Base-by-base conservation (phyloP, 64 coral and sea anemone genomes). In the Porites lutea region DNA sequence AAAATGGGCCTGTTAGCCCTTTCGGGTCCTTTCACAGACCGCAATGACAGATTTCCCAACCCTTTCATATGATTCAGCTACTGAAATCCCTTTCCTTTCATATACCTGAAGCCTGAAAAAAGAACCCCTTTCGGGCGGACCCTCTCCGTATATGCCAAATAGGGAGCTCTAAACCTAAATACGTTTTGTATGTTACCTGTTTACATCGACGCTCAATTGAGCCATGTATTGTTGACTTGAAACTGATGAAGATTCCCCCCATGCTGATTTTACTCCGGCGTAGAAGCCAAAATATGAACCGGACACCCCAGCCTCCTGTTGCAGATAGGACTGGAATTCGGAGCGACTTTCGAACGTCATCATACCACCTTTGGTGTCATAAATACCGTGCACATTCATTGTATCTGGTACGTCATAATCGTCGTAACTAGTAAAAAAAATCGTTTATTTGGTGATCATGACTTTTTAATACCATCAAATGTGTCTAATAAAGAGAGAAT, bases 231-330 rank as follows among this genome's bases (percentile, higher is more conserved):
- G 48, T 14, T 90, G 88, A 19, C 61, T 65, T 13, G 22, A 65
- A 43, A 8, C 3, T 2, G 64, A 21, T 48, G 60, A 13, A 18
- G 90, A 92, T 3, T 71, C 54, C 8, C 80, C 90, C 79, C 79
- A 92, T 2, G 49, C 90, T 2, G 3, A 0, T 45, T 66, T 82
- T 4, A 79, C 88, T 0, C 88, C 88, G 0, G 59, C 88, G 20
- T 90, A 90, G 80, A 92, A 92, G 14, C 90, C 90, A 75, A 92
- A 92, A 45, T 74, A 57, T 19, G 90, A 92, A 3, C 90, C 90
- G 4, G 90, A 83, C 6, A 92, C 78, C 4, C 90, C 90, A 13
- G 90, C 79, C 67, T 92, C 66, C 46, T 65, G 45, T 22, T 92
- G 69, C 20, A 86, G 52, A 21, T 84, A 86, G 15, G 16, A 27